phyloP scores from a whole-genome alignment of 2,797 vertebrate species.

The Takifugu ocellatus region DNA sequence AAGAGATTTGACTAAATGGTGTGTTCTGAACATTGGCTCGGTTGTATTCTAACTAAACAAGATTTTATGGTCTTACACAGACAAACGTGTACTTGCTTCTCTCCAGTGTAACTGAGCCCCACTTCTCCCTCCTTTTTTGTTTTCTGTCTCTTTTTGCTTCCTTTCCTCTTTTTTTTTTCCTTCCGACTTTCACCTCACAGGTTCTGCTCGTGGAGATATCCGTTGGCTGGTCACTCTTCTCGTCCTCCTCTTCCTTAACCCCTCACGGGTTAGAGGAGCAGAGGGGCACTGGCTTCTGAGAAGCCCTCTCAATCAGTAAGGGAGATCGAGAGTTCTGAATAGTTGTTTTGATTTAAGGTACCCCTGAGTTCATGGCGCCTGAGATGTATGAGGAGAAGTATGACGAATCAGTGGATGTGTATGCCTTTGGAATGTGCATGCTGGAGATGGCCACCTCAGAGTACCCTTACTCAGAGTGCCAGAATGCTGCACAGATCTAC shows the following conservation, averaged over 20 bases:
- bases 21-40: constrained; percentile 75
- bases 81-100: constrained; percentile 80
- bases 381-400: constrained; percentile 99
- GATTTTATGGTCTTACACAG: constrained; percentile 85
- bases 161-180: constrained; percentile 57
- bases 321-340: constrained; percentile 91
- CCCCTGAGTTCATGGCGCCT: constrained; percentile 99
- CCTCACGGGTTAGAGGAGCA: constrained; percentile 76
- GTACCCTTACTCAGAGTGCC: constrained; percentile 99
- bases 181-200: constrained; percentile 76
- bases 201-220: constrained; percentile 62
- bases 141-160: constrained; percentile 61
- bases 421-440: constrained; percentile 99
- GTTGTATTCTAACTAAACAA: constrained; percentile 53
- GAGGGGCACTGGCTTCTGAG: constrained; percentile 77
- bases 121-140: constrained; percentile 79
- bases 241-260: constrained; percentile 75
- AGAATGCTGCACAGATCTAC: constrained; percentile 99
- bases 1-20: constrained; percentile 54
- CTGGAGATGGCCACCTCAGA: constrained; percentile 99
- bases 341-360: constrained; percentile 99
- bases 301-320: constrained; percentile 78
- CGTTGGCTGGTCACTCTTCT: constrained; percentile 61
- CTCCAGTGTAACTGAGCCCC: constrained; percentile 86
- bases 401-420: constrained; percentile 99